Evolutionary conservation across 2,113 vertebrate species (phyloP).

Genomic region (Cygnus atratus): DNA sequence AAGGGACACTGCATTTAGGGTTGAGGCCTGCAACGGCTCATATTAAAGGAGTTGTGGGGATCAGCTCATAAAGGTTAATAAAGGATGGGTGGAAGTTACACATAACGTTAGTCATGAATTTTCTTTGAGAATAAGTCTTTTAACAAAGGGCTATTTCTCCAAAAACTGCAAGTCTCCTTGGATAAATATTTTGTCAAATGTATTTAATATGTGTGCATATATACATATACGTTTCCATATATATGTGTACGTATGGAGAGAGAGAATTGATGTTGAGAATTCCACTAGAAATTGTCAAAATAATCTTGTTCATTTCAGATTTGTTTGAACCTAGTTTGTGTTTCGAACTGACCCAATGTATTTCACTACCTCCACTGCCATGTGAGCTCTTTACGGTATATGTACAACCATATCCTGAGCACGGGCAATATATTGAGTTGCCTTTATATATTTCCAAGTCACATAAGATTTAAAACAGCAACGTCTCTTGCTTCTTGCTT

Average conservation of each 20-base stretch:
- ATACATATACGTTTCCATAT: neutral
- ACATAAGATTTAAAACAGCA: neutral
- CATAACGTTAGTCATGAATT: neutral
- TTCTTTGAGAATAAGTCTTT: neutral
- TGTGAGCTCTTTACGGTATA: neutral
- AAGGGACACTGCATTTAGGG: neutral
- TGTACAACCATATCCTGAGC: neutral
- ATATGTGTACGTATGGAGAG: neutral
- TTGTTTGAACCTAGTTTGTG: neutral
- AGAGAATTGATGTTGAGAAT: neutral
- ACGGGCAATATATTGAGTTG: neutral
- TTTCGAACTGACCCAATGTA: neutral
- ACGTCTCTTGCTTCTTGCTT: neutral
- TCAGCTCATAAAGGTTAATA: neutral
- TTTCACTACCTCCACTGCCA: neutral
- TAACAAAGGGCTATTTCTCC: neutral
- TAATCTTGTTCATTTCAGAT: neutral
- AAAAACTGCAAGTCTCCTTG: neutral
- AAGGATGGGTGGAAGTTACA: neutral
- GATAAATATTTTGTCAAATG: neutral
- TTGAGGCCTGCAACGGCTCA: neutral
- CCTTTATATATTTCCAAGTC: neutral
- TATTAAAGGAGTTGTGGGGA: neutral
- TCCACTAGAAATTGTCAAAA: neutral
- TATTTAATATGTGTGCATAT: neutral